Evolutionary conservation across 2,888 invertebrate genomes (phyloP).

Genomic region (Odontocolon sp.): DNA sequence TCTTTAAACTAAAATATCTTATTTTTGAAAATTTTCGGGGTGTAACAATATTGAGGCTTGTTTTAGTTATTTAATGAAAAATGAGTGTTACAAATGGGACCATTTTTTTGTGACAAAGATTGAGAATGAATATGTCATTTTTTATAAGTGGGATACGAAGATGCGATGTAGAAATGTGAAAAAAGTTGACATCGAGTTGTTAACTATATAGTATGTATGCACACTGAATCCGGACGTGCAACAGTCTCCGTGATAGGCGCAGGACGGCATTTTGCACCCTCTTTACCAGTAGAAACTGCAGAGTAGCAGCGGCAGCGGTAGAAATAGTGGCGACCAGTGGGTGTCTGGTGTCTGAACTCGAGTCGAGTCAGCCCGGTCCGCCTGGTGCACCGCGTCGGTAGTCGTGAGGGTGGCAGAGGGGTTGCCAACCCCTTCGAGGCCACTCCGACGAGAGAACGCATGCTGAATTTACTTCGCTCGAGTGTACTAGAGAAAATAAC

Average conservation of each 20-base stretch:
- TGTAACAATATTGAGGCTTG: no score
- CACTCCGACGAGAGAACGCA: constrained; percentile 60
- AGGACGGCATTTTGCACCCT: constrained; percentile 56
- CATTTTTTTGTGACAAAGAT: no score
- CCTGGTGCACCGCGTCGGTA: not conserved
- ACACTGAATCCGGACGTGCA: constrained; percentile 18
- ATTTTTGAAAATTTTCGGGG: no score
- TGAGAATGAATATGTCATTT: no score
- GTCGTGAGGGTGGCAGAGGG: constrained; percentile 18
- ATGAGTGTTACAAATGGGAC: no score
- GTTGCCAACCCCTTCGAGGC: constrained; percentile 57
- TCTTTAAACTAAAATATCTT: no score
- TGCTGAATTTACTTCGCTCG: constrained; percentile 65
- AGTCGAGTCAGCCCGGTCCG: constrained; percentile 35
- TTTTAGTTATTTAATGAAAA: no score
- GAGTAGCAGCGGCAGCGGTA: not conserved
- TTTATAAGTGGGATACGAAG: not conserved
- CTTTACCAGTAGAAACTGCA: constrained; percentile 33
- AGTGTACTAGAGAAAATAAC: constrained; percentile 51
- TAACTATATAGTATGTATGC: not conserved
- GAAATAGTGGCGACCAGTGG: constrained; percentile 45
- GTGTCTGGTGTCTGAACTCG: constrained; percentile 55
- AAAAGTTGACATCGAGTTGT: not conserved
- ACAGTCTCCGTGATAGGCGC: constrained; percentile 33
- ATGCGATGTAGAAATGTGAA: not conserved